Base-by-base conservation (phyloP, 2,113 vertebrate species). In the Mustela lutreola region DNA sequence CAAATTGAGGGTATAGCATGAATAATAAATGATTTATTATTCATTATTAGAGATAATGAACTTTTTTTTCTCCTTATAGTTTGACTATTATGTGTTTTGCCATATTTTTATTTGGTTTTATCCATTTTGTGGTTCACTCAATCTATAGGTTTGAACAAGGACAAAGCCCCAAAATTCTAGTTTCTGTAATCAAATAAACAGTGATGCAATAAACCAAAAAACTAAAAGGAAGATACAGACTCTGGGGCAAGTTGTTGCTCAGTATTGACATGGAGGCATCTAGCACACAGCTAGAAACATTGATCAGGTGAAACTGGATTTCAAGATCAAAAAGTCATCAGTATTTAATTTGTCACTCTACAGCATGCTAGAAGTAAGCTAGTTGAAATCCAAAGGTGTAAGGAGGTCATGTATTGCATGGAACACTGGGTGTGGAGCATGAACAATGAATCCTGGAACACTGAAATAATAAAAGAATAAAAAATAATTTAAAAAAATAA, bases 1-100 rank as follows among this genome's bases (percentile, higher is more conserved):
- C 56, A 95, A 9, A 95, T 4, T 91, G 62, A 94, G 19, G 28
- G 42, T 10, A 75, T 12, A 70, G 53, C 22, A 80, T 80, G 50
- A 96, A 93, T 70, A 85, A 80, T 53, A 50, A 82, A 87, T 71
- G 22, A 86, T 83, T 95, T n/a, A 50, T 89, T n/a, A n/a, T n/a
- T n/a, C n/a, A n/a, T n/a, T n/a, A n/a, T n/a, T n/a, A n/a, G n/a
- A n/a, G n/a, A n/a, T n/a, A n/a, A n/a, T n/a, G n/a, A n/a, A n/a
- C n/a, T n/a, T n/a, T n/a, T n/a, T n/a, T n/a, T n/a, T n/a, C n/a
- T n/a, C n/a, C n/a, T n/a, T n/a, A n/a, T n/a, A n/a, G n/a, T n/a
- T n/a, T n/a, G n/a, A n/a, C n/a, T n/a, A n/a, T n/a, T n/a, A n/a
- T n/a, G n/a, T n/a, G n/a, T n/a, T n/a, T n/a, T n/a, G n/a, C n/a